These are phyloP conservation scores for Podarcis siculus DNA, from an alignment of 2,797 vertebrate species.

Conservation along the genomic window DNA sequence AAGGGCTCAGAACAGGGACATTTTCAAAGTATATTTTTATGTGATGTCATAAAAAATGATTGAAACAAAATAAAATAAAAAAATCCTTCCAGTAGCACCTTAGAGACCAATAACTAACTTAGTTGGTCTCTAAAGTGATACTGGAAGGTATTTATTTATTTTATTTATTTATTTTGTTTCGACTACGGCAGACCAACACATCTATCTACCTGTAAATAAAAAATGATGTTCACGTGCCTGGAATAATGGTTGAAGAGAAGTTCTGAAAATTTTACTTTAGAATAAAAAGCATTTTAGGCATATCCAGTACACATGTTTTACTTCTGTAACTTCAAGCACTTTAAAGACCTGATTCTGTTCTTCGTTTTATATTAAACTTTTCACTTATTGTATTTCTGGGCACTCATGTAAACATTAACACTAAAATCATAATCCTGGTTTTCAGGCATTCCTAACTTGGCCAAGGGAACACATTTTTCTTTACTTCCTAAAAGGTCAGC, in stretches of 20 bases:
- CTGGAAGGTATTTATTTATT: too few relatives aligned
- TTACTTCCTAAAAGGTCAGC: conserved; percentile 50
- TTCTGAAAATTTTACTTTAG: not conserved
- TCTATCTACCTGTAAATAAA: not conserved
- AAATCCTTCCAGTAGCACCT: too few relatives aligned
- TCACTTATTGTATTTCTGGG: conserved; percentile 12
- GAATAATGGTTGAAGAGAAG: not conserved
- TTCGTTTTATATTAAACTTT: conserved; percentile 27
- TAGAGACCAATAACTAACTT: too few relatives aligned
- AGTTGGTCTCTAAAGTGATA: too few relatives aligned
- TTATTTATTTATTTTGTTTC: too few relatives aligned
- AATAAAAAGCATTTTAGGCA: not conserved
- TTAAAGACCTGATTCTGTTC: not conserved
- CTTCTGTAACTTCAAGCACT: conserved; percentile 1
- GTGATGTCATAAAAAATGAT: not conserved
- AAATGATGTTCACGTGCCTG: not conserved
- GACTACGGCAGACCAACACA: too few relatives aligned
- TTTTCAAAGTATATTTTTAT: not conserved
- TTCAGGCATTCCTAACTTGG: conserved; percentile 57
- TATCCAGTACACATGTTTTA: not conserved
- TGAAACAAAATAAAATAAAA: too few relatives aligned
- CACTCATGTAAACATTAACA: conserved; percentile 41
- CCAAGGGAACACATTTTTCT: conserved; percentile 39
- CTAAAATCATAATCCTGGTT: conserved; percentile 48
- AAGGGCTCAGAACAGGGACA: not conserved